Conservation (phyloP, 2,888 invertebrate species). For the Chaitophorus viminalis region DNA sequence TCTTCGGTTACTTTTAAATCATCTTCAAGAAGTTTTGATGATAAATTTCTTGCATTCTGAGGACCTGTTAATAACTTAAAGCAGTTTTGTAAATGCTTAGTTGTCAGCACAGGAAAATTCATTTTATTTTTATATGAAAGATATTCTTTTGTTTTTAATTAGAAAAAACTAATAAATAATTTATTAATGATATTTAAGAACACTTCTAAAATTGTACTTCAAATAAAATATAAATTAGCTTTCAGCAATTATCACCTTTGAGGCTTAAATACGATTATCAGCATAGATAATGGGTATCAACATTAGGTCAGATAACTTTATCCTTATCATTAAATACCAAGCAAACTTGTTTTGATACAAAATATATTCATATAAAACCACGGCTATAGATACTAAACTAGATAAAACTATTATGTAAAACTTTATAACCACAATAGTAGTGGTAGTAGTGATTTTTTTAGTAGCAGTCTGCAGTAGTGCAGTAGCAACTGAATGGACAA, state of each 20-base stretch:
- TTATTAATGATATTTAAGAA: not conserved
- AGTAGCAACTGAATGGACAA: too few relatives aligned
- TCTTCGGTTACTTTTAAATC: constrained; percentile 73
- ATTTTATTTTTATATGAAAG: constrained; percentile 11
- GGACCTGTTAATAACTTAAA: not conserved
- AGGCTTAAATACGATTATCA: not conserved
- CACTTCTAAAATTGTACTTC: not conserved
- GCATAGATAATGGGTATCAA: too few relatives aligned
- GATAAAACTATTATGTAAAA: too few relatives aligned
- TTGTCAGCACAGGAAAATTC: not conserved
- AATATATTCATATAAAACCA: too few relatives aligned
- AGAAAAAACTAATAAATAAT: not conserved
- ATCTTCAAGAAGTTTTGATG: constrained; percentile 9
- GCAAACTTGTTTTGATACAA: too few relatives aligned
- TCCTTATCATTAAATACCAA: too few relatives aligned
- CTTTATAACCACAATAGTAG: too few relatives aligned
- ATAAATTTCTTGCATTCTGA: not conserved
- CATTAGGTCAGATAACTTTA: too few relatives aligned
- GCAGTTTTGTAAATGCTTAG: constrained; percentile 17
- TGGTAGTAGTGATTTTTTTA: too few relatives aligned
- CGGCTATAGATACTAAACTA: too few relatives aligned
- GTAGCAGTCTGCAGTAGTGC: too few relatives aligned
- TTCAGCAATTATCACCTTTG: not conserved
- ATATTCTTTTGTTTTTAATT: not conserved
- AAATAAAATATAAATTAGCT: not conserved